A percentile compares a stretch with the other conserved stretches of the same genome.
These are phyloP conservation scores for Astur gentilis DNA, from an alignment of 2,113 vertebrate genomes.

Conservation along the genomic window DNA sequence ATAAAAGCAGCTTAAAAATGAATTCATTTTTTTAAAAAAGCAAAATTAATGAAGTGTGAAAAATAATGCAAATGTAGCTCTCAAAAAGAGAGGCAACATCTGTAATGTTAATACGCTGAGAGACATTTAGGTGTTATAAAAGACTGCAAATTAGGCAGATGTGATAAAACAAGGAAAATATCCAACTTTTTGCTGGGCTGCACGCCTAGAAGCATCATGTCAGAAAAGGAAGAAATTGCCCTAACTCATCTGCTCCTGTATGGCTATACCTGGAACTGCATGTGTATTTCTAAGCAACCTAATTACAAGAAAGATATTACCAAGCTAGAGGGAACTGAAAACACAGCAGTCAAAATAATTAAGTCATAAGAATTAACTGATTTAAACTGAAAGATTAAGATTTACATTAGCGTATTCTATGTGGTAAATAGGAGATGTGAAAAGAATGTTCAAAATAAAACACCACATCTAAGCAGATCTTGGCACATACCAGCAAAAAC, in stretches of 20 bases:
- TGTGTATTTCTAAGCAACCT: neutral
- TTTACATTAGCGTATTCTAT: neutral
- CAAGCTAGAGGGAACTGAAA: neutral
- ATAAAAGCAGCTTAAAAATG: neutral
- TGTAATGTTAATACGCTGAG: neutral
- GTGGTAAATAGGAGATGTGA: neutral
- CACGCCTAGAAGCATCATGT: neutral
- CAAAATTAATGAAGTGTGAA: constrained; percentile 15
- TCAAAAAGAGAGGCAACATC: constrained; percentile 22
- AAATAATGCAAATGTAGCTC: neutral
- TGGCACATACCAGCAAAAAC: neutral
- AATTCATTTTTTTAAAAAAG: neutral
- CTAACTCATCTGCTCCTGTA: neutral
- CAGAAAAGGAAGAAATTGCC: neutral
- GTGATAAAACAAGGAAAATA: neutral
- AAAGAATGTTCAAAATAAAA: neutral
- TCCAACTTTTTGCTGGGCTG: neutral
- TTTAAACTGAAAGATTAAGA: neutral
- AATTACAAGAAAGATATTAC: neutral
- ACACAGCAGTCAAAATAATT: neutral
- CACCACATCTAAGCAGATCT: neutral
- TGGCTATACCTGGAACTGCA: neutral
- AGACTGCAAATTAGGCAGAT: constrained; percentile 24
- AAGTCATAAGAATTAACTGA: neutral
- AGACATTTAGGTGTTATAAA: neutral